Evolutionary conservation across 2,797 vertebrate species (phyloP).

Genomic region (Triplophysa bombifrons): DNA sequence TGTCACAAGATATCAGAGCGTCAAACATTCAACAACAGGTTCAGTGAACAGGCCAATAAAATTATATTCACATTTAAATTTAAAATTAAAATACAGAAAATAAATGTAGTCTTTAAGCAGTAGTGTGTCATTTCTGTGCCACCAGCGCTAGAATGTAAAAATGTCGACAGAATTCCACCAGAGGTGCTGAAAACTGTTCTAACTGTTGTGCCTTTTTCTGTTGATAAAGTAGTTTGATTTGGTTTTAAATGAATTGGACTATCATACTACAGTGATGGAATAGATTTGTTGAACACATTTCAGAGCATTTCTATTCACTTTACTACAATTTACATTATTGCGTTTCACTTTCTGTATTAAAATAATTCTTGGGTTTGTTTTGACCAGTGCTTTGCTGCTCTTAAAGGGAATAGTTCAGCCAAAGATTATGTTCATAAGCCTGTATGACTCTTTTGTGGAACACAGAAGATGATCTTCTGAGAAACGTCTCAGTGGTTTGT

Average conservation of each 20-base stretch:
- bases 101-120: neutral
- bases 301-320: neutral
- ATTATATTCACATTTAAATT: slow-evolving; percentile 6
- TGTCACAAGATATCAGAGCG: slow-evolving; percentile 21
- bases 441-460: too few relatives aligned
- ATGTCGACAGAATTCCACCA: neutral
- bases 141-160: neutral
- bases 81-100: neutral
- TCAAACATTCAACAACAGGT: neutral
- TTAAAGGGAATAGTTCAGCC: too few relatives aligned
- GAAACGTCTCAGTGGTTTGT: too few relatives aligned
- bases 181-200: neutral
- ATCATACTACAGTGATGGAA: neutral
- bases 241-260: neutral
- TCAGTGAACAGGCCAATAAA: neutral
- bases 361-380: slow-evolving; percentile 1
- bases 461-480: too few relatives aligned
- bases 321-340: slow-evolving; percentile 7
- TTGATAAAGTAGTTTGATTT: neutral
- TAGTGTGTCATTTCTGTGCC: neutral
- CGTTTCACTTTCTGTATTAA: neutral
- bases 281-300: neutral
- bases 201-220: slow-evolving; percentile 12
- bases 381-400: neutral
- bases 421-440: too few relatives aligned